Conservation (phyloP, 1,140 invertebrate species). For the Ylistrum balloti region DNA sequence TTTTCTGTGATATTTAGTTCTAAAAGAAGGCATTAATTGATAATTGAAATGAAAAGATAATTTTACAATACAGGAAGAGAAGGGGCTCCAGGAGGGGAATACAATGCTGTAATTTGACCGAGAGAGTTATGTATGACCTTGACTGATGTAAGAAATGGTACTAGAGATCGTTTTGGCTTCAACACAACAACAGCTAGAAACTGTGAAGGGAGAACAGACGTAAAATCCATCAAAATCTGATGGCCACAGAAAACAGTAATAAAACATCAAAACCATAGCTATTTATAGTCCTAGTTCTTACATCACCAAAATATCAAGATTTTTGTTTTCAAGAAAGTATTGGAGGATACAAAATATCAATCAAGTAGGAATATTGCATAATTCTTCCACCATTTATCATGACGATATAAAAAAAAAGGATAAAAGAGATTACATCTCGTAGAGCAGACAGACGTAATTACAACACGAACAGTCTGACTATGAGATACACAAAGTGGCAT, state of each 20-base stretch:
- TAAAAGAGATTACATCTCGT: background rate
- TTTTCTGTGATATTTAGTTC: too few relatives aligned
- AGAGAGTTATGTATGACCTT: background rate
- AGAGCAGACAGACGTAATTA: background rate
- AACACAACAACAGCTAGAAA: background rate
- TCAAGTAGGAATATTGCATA: conserved; percentile 19
- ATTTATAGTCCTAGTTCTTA: background rate
- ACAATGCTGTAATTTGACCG: background rate
- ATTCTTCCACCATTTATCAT: background rate
- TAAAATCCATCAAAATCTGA: background rate
- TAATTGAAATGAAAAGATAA: too few relatives aligned
- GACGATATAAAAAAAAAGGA: background rate
- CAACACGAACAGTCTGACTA: too few relatives aligned
- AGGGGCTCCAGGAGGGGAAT: background rate
- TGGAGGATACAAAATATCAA: background rate
- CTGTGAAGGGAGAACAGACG: background rate
- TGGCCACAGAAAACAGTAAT: too few relatives aligned
- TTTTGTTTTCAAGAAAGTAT: background rate
- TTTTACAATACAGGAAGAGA: too few relatives aligned
- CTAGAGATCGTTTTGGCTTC: background rate
- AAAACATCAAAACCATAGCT: background rate
- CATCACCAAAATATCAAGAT: background rate
- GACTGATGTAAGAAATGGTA: background rate
- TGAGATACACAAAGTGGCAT: too few relatives aligned
- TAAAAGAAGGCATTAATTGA: too few relatives aligned